These are phyloP conservation scores for Epinephelus fuscoguttatus DNA, from an alignment of 2,113 vertebrate genomes.

Conservation along the genomic window DNA sequence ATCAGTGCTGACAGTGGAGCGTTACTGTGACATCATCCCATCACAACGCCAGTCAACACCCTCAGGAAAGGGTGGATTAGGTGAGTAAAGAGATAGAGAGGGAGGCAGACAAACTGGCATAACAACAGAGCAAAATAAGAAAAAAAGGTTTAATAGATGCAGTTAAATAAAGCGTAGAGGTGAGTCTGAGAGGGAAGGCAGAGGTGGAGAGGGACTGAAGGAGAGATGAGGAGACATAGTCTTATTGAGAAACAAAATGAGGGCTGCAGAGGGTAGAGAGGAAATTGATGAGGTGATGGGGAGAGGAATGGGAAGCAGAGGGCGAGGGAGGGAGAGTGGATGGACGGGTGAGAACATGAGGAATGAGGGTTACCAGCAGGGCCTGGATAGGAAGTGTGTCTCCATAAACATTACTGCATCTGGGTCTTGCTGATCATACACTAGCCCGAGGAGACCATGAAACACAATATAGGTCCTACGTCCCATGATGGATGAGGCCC, in stretches of 20 bases:
- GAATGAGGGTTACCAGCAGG: slow-evolving; percentile 58
- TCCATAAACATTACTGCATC: slow-evolving; percentile 71
- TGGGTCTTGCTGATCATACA: slow-evolving; percentile 71
- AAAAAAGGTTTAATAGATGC: slow-evolving; percentile 33
- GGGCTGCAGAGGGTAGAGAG: slow-evolving; percentile 32
- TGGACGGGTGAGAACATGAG: slow-evolving; percentile 60
- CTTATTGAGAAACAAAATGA: slow-evolving; percentile 44
- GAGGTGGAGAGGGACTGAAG: slow-evolving; percentile 30
- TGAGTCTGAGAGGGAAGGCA: slow-evolving; percentile 17
- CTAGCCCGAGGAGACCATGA: slow-evolving; percentile 60
- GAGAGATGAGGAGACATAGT: slow-evolving; percentile 32
- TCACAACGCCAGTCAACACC: slow-evolving; percentile 64
- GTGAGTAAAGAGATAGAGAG: slow-evolving; percentile 47
- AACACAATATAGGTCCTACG: slow-evolving; percentile 71
- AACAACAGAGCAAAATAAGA: not conserved
- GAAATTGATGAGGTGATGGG: slow-evolving; percentile 48
- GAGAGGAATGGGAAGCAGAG: slow-evolving; percentile 40
- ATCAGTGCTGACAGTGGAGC: slow-evolving; percentile 61
- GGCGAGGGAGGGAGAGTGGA: slow-evolving; percentile 24
- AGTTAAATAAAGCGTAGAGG: slow-evolving; percentile 44
- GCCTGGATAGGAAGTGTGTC: slow-evolving; percentile 52
- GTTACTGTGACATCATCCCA: slow-evolving; percentile 68
- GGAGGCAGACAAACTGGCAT: not conserved
- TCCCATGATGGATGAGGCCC: slow-evolving; percentile 77
- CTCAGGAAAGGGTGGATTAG: slow-evolving; percentile 51